Percentiles rank a stretch among this genome's conserved stretches.
Evolutionary conservation across 2,888 invertebrate genomes (phyloP).

Genomic region (Synanthedon andrenaeformis): DNA sequence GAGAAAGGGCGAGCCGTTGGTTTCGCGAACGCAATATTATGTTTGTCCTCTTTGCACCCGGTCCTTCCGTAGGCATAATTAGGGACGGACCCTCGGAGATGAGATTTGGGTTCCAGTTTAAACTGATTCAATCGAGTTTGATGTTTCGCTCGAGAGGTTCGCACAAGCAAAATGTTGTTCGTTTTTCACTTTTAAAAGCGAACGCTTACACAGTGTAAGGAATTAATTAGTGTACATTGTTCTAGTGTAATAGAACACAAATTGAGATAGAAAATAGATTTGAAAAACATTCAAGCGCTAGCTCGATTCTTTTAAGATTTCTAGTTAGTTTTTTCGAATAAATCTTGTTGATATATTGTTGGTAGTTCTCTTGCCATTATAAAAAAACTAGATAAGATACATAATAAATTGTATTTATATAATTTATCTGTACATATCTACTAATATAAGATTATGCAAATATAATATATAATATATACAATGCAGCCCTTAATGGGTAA

Average conservation of each 20-base stretch:
- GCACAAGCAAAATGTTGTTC: conserved; percentile 16
- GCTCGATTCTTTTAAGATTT: too few relatives aligned
- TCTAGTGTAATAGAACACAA: background rate
- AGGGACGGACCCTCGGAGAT: conserved; percentile 62
- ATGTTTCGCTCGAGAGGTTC: conserved; percentile 50
- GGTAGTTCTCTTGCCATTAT: too few relatives aligned
- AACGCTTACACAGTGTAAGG: conserved; percentile 27
- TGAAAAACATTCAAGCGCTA: too few relatives aligned
- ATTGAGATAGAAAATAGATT: background rate
- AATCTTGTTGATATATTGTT: too few relatives aligned
- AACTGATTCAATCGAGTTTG: conserved; percentile 66
- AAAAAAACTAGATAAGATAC: too few relatives aligned
- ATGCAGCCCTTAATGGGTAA: too few relatives aligned
- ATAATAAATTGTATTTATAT: too few relatives aligned
- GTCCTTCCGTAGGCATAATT: conserved; percentile 64
- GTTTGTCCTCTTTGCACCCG: conserved; percentile 47
- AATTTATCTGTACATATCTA: too few relatives aligned
- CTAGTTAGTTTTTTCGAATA: too few relatives aligned
- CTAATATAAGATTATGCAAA: too few relatives aligned
- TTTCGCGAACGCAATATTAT: conserved; percentile 16
- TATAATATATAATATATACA: too few relatives aligned
- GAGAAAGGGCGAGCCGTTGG: background rate
- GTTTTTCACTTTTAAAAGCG: conserved; percentile 25
- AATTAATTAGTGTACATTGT: conserved; percentile 35
- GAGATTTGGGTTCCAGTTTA: conserved; percentile 58